These are phyloP conservation scores for Pipra filicauda DNA, from an alignment of 2,113 vertebrate species.

Conservation along the genomic window DNA sequence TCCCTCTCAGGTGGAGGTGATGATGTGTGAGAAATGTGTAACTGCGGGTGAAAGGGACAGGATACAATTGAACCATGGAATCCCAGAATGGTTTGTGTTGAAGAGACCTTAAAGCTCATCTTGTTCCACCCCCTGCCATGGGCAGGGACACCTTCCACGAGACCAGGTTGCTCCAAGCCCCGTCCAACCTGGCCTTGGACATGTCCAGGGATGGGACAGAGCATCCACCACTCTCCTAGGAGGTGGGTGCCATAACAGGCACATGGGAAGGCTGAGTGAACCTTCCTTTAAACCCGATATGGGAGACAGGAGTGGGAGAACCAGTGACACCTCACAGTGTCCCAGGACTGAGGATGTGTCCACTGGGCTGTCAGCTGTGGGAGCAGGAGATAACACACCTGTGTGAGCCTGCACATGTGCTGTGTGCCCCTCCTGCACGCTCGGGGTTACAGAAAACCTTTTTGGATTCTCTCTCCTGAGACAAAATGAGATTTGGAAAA, in stretches of 20 bases:
- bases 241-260: neutral
- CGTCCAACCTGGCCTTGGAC: neutral
- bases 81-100: neutral
- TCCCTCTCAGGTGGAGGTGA: neutral
- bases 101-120: neutral
- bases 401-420: neutral
- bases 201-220: neutral
- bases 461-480: neutral
- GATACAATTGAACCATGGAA: neutral
- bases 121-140: neutral
- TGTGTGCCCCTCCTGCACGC: neutral
- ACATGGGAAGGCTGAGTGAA: neutral
- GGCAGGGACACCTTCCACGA: neutral
- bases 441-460: neutral
- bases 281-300: rapidly evolving
- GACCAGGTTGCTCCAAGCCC: neutral
- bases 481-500: conserved; percentile 43
- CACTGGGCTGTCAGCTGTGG: neutral
- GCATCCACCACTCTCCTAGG: neutral
- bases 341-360: neutral
- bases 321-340: neutral
- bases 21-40: neutral
- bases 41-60: neutral
- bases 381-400: neutral
- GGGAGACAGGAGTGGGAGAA: neutral